Conservation (phyloP, 2,888 invertebrate genomes). For the Abscondita cerata region DNA sequence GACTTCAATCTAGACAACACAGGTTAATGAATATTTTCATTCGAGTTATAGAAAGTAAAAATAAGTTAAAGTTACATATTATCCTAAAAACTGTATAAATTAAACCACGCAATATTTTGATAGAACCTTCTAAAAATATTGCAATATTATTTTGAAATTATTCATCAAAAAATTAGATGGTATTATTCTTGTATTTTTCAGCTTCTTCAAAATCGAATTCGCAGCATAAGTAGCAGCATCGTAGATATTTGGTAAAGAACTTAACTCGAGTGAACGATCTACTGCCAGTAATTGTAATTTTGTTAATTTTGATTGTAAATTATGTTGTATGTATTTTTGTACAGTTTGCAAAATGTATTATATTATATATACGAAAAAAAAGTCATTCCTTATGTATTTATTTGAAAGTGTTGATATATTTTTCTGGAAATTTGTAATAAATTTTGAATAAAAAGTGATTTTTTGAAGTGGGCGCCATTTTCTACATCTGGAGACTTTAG, state of each 20-base stretch:
- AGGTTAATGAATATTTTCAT: too few relatives aligned
- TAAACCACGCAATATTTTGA: too few relatives aligned
- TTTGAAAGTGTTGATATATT: slow-evolving; percentile 26
- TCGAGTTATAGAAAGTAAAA: too few relatives aligned
- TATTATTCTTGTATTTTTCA: slow-evolving; percentile 35
- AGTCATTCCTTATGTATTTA: slow-evolving; percentile 33
- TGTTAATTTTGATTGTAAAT: slow-evolving; percentile 36
- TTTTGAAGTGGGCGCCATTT: slow-evolving; percentile 19
- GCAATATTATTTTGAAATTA: too few relatives aligned
- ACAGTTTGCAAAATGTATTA: slow-evolving; percentile 34
- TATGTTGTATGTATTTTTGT: slow-evolving; percentile 33
- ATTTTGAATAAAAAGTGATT: slow-evolving; percentile 20
- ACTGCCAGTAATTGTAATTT: slow-evolving; percentile 46
- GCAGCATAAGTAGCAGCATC: slow-evolving; percentile 42
- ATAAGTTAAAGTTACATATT: too few relatives aligned
- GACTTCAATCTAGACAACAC: too few relatives aligned
- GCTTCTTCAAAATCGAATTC: slow-evolving; percentile 41
- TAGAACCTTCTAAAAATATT: too few relatives aligned
- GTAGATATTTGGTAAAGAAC: slow-evolving; percentile 15
- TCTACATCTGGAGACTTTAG: background rate
- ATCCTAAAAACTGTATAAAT: too few relatives aligned
- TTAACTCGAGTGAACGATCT: slow-evolving; percentile 30
- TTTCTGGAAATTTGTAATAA: slow-evolving; percentile 26
- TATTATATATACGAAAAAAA: slow-evolving; percentile 22
- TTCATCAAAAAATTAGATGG: too few relatives aligned